A percentile compares a stretch with the other conserved stretches of the same genome.
phyloP scores from a whole-genome alignment of 2,113 vertebrate species.

The Aspidoscelis tigris region DNA sequence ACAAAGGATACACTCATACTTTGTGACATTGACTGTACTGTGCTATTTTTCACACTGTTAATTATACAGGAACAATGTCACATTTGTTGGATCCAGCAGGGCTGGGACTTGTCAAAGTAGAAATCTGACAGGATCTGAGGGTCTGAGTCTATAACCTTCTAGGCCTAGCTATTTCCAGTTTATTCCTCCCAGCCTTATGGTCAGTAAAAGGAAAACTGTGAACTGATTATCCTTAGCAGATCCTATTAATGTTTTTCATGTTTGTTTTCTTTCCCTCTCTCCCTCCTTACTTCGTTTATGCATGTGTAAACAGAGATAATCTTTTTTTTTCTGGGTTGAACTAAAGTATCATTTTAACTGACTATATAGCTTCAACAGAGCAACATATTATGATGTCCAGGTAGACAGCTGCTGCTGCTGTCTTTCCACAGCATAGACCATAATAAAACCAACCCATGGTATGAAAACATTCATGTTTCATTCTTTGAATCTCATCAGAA shows the following conservation, averaged over 20 bases:
- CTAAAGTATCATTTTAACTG: too few relatives aligned
- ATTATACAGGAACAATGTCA: background rate
- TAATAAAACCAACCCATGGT: too few relatives aligned
- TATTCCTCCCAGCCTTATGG: background rate
- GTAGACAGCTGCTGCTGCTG: too few relatives aligned
- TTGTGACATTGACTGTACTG: fast-evolving
- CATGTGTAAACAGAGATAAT: too few relatives aligned
- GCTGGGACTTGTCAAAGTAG: background rate
- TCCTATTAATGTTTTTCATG: background rate
- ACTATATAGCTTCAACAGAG: too few relatives aligned
- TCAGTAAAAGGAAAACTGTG: background rate
- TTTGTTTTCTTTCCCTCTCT: too few relatives aligned
- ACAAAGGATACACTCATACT: background rate
- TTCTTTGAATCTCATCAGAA: too few relatives aligned
- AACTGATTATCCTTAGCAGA: background rate
- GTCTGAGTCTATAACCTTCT: constrained; percentile 17
- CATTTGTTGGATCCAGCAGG: background rate
- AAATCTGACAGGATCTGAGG: background rate
- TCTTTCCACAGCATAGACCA: too few relatives aligned
- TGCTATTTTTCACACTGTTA: background rate
- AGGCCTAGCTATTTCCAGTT: background rate
- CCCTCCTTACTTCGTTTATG: too few relatives aligned
- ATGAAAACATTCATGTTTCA: too few relatives aligned
- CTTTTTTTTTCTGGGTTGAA: too few relatives aligned
- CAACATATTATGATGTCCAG: too few relatives aligned